Evolutionary conservation across 2,888 invertebrate genomes (phyloP), one percentile per base, ranked within the genome.

Genomic region (Rhimphoctona megacephalus): DNA sequence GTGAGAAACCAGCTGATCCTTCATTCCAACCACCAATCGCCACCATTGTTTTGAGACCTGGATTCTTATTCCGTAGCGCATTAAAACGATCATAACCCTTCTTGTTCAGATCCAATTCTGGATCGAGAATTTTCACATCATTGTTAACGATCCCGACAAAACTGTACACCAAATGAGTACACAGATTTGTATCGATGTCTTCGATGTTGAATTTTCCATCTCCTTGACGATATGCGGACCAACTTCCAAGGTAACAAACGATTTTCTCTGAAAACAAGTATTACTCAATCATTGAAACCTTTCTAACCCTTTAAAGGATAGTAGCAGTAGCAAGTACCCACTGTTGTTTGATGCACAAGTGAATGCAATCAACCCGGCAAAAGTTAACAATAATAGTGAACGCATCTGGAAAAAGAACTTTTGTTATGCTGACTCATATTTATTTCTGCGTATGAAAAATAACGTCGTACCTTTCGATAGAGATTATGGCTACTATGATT

Each of bases 161-260:
- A 0, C 96, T 94, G 91, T 97, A 98, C 9, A 97, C 95, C 64
- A 97, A 86, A 91, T 97, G 97, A 0, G 97, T 97, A 92, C 97
- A 98, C 0, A 97, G 94, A 11, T 93, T 93, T 0, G 97, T 95
- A 90, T 97, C 96, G 61, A 98, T 96, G 85, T 97, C 90, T 14
- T 95, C 95, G 0, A 97, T 96, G 11, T 96, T 95, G 90, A 96
- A 97, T 92, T 96, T 95, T 0, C 97, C 97, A 72, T 94, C 91
- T 0, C 95, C 96, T 0, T 92, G 93, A 52, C 97, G 95, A 90
- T 97, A 97, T 0, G 96, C 96, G 0, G 97, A 95, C 98, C 98
- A 98, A 17, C 96, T 96, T 14, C 97, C 97, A 88, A 96, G 97
- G 93, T 98, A 98, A 90, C 98, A 98, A 0, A 97, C 95, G 0